A percentile compares a stretch with the other conserved stretches of the same genome.
Conservation (phyloP, 2,797 vertebrate genomes). For the Lycodopsis pacificus region DNA sequence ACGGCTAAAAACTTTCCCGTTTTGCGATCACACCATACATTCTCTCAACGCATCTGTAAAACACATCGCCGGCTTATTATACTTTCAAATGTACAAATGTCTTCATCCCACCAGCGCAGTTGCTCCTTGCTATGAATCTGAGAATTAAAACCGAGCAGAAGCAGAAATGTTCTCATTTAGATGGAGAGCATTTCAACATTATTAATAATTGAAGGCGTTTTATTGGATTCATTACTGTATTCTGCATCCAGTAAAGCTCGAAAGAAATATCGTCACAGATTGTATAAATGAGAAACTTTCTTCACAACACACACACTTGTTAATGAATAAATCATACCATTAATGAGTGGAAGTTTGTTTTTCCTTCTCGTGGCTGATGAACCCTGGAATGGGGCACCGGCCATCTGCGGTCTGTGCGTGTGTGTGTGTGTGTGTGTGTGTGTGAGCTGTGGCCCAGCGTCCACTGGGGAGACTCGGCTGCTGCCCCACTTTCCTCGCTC, state of each 20-base stretch:
- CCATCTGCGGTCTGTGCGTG: slow-evolving; percentile 78
- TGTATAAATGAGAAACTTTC: slow-evolving; percentile 61
- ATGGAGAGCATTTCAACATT: neutral
- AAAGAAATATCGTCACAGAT: slow-evolving; percentile 48
- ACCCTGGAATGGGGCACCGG: slow-evolving; percentile 81
- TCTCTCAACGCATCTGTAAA: neutral
- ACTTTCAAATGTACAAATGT: neutral
- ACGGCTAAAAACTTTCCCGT: too few species aligned
- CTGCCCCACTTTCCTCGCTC: slow-evolving; percentile 84
- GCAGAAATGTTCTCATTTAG: neutral
- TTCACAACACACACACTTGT: slow-evolving; percentile 57
- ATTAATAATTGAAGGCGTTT: slow-evolving; percentile 37
- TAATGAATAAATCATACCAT: slow-evolving; percentile 75
- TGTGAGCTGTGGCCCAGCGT: slow-evolving; percentile 72
- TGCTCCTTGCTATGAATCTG: neutral
- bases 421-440: slow-evolving; percentile 45
- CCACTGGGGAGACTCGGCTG: slow-evolving; percentile 81
- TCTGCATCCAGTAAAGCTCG: slow-evolving; percentile 18
- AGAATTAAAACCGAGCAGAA: neutral
- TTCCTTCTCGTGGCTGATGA: slow-evolving; percentile 66
- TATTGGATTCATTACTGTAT: neutral
- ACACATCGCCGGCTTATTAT: neutral
- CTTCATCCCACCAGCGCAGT: neutral
- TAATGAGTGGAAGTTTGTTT: slow-evolving; percentile 74
- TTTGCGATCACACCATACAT: neutral